Conservation (phyloP, 2,113 vertebrate genomes). For the Sciurus niger region DNA sequence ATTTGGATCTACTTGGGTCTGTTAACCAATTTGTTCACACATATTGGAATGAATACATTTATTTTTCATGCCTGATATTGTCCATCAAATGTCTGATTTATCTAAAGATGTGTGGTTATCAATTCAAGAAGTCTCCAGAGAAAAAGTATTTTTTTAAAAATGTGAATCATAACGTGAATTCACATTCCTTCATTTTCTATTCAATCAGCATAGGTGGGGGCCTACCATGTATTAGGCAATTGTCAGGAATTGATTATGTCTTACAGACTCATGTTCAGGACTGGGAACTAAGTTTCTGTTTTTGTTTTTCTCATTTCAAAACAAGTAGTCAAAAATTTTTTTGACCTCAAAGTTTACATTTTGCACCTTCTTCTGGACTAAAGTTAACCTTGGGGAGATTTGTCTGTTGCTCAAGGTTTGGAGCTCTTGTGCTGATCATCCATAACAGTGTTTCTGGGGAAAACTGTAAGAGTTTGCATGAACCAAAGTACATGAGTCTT, state of each 20-base stretch:
- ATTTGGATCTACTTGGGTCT: slow-evolving; percentile 39
- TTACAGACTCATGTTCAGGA: background rate
- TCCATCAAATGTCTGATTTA: slow-evolving; percentile 37
- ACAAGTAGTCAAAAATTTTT: background rate
- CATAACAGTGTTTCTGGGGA: background rate
- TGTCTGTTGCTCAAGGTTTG: slow-evolving; percentile 4
- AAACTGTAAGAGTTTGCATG: slow-evolving; percentile 36
- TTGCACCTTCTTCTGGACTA: slow-evolving; percentile 29
- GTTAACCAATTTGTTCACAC: slow-evolving; percentile 14
- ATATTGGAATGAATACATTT: background rate
- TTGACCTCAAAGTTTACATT: slow-evolving; percentile 20
- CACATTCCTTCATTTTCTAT: slow-evolving; percentile 23
- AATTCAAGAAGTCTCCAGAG: slow-evolving; percentile 29
- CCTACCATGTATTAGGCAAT: background rate
- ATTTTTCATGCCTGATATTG: slow-evolving; percentile 46
- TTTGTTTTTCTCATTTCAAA: slow-evolving; percentile 8
- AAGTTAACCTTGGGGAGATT: slow-evolving; percentile 37
- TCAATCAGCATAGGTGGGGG: background rate
- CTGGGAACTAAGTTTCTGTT: background rate
- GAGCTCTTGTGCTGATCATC: background rate
- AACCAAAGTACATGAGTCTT: slow-evolving; percentile 59
- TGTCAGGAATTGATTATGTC: background rate
- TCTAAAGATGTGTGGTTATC: slow-evolving; percentile 53
- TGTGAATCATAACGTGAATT: slow-evolving; percentile 29
- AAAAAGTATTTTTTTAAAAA: slow-evolving; percentile 15